Evolutionary conservation across 2,113 vertebrate species (phyloP).

Genomic region (Trinectes maculatus): DNA sequence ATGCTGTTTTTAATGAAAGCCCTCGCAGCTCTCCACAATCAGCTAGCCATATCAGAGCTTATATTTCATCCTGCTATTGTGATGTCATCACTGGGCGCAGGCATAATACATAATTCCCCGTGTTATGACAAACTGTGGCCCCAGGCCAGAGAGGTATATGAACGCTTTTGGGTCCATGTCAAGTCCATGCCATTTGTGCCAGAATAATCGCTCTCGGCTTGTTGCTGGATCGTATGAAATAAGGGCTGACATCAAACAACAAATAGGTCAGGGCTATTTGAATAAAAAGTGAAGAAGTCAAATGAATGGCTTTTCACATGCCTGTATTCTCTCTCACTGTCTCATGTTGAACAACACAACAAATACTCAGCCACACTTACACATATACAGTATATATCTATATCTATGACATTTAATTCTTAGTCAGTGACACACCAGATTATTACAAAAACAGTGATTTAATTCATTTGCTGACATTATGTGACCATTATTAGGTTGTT

Average conservation of each 20-base stretch:
- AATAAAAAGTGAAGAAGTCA: conserved; percentile 74
- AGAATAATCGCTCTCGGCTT: conserved; percentile 77
- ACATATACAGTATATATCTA: background rate
- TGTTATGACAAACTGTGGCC: conserved; percentile 84
- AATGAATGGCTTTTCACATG: conserved; percentile 57
- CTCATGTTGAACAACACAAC: too few relatives aligned
- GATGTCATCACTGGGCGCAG: conserved; percentile 83
- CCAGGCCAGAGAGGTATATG: conserved; percentile 74
- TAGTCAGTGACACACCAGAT: too few relatives aligned
- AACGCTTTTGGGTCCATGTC: conserved; percentile 80
- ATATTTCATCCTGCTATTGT: conserved; percentile 87
- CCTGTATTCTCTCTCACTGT: conserved; percentile 1
- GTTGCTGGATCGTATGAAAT: conserved; percentile 70
- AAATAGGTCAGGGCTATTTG: conserved; percentile 76
- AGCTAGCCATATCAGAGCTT: conserved; percentile 83
- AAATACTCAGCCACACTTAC: background rate
- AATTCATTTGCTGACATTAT: background rate
- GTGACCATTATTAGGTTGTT: background rate
- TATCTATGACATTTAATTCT: background rate
- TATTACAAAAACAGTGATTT: conserved; percentile 1
- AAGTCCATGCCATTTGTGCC: conserved; percentile 76
- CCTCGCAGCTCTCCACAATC: conserved; percentile 83
- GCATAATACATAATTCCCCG: conserved; percentile 85
- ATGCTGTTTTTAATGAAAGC: conserved; percentile 87
- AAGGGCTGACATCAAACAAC: conserved; percentile 68